phyloP scores from a whole-genome alignment of 2,797 vertebrate species.

The Salmo trutta region DNA sequence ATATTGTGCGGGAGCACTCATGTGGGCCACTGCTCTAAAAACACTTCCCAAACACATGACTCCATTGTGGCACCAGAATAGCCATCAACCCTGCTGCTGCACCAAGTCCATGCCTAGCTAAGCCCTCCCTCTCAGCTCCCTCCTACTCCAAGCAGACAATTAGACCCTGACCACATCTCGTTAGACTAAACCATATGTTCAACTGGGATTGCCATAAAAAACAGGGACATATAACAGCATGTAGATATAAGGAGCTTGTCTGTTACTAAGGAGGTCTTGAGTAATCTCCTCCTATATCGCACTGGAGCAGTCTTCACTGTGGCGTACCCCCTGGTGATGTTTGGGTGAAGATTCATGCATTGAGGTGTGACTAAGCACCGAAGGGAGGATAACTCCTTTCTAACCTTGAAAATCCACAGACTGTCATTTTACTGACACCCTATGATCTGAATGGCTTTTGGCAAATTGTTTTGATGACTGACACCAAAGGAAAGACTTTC shows the following conservation, averaged over 20 bases:
- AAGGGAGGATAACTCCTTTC: conserved; percentile 27
- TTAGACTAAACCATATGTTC: conserved; percentile 17
- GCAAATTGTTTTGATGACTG: background rate
- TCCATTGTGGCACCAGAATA: conserved; percentile 68
- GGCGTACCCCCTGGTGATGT: conserved; percentile 19
- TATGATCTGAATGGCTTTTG: conserved; percentile 2
- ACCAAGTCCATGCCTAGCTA: background rate
- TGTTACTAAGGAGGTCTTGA: background rate
- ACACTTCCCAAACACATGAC: conserved; percentile 71
- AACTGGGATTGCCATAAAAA: background rate
- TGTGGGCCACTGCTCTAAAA: conserved; percentile 67
- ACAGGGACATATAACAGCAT: background rate
- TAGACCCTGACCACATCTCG: conserved; percentile 7
- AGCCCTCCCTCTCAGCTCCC: background rate
- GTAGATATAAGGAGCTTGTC: conserved; percentile 10
- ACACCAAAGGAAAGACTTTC: too few relatives aligned
- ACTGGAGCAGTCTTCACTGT: conserved; percentile 22
- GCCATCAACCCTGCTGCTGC: too few relatives aligned
- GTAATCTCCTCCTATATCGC: background rate
- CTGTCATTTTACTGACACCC: conserved; percentile 12
- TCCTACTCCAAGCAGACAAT: conserved; percentile 1
- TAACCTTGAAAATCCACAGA: background rate
- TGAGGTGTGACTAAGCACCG: background rate
- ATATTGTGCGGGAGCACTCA: conserved; percentile 72
- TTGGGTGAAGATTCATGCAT: conserved; percentile 37